Conservation (phyloP, 2,888 invertebrate species). For the Epiblema foenella region DNA sequence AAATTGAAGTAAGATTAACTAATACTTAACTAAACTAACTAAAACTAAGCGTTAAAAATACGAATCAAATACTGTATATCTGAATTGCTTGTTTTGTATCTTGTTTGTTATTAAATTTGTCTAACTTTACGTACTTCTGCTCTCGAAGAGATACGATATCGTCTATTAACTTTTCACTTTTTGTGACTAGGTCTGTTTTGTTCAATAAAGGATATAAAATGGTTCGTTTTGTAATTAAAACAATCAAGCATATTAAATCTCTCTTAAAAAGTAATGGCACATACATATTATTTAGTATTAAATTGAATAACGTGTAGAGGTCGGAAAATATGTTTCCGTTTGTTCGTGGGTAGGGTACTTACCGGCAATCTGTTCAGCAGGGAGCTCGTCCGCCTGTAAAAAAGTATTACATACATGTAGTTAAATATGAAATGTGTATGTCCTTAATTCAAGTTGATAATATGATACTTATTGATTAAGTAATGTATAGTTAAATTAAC, state of each 20-base stretch:
- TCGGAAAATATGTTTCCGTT: background rate
- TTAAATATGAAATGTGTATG: background rate
- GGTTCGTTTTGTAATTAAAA: constrained; percentile 3
- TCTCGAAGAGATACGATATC: too few species aligned
- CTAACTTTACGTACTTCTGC: too few species aligned
- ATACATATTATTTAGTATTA: background rate
- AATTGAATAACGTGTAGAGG: background rate
- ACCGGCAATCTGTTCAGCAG: constrained; percentile 96
- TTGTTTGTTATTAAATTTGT: too few species aligned
- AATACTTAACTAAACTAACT: too few species aligned
- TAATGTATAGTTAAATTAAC: too few species aligned
- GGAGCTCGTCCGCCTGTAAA: constrained; percentile 94
- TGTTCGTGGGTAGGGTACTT: constrained; percentile 68
- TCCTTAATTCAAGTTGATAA: background rate
- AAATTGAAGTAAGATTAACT: too few species aligned
- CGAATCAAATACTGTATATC: too few species aligned
- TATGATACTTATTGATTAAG: background rate
- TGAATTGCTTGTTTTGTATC: too few species aligned
- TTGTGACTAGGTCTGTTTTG: too few species aligned
- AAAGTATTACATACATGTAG: constrained; percentile 44
- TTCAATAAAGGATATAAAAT: background rate
- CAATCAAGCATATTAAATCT: background rate
- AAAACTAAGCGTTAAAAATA: too few species aligned
- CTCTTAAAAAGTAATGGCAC: background rate
- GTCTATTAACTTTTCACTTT: too few species aligned